Conservation (phyloP, 2,888 invertebrate genomes). For the Acrocyrtus sp. region DNA sequence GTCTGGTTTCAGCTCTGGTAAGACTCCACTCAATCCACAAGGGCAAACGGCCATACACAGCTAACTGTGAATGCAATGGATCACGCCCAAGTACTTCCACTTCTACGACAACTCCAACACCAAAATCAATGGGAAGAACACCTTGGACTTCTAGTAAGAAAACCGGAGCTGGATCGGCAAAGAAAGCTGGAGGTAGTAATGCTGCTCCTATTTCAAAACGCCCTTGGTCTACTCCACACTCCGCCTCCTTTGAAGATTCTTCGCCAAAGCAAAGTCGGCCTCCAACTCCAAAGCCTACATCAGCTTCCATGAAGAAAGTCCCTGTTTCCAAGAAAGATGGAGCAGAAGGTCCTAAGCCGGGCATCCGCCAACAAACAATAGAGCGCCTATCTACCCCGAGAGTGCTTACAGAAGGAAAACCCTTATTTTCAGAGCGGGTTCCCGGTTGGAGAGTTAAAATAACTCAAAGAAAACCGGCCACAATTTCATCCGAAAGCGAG, state of each 20-base stretch:
- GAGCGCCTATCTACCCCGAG: constrained; percentile 21
- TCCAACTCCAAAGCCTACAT: constrained; percentile 9
- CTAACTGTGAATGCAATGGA: constrained; percentile 1
- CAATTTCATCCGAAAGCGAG: no score
- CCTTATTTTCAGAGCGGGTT: no score
- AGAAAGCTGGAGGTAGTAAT: neutral
- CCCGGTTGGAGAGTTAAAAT: no score
- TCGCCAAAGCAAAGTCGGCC: constrained; percentile 5
- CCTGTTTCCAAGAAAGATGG: neutral
- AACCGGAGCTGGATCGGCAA: neutral
- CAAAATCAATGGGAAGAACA: no score
- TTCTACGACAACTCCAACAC: neutral
- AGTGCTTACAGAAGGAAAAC: neutral
- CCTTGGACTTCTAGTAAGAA: neutral
- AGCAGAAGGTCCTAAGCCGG: neutral
- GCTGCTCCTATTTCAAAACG: neutral
- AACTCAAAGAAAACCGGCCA: no score
- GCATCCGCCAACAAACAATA: constrained; percentile 15
- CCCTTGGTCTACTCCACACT: constrained; percentile 2
- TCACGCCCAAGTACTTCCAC: neutral
- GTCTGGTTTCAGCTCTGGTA: constrained; percentile 7
- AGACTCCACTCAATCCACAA: constrained; percentile 17
- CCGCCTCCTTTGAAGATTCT: neutral
- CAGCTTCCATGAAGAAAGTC: neutral
- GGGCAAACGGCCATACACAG: neutral